These are phyloP conservation scores for Lanistes nyassanus DNA, from an alignment of 1,140 invertebrate genomes.

Conservation along the genomic window DNA sequence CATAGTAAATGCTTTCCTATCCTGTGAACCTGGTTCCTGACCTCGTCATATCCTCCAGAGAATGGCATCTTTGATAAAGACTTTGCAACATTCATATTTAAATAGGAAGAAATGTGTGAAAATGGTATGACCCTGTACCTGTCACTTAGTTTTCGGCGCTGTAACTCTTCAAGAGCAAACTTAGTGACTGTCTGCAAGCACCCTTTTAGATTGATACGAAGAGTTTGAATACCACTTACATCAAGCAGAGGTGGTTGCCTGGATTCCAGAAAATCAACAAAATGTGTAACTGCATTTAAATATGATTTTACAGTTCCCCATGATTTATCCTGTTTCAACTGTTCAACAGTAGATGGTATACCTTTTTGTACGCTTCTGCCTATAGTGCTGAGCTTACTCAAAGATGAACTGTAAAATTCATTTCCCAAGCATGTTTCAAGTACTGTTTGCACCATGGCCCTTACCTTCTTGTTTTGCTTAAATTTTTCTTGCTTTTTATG, in stretches of 20 bases:
- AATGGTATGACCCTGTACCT: neutral
- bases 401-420: neutral
- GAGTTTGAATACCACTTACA: neutral
- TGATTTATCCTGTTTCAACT: neutral
- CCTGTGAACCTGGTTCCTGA: neutral
- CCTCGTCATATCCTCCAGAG: neutral
- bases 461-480: slow-evolving; percentile 12
- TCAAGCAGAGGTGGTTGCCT: neutral
- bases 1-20: neutral
- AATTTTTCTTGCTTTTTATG: neutral
- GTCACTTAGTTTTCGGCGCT: slow-evolving; percentile 8
- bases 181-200: neutral
- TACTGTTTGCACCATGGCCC: neutral
- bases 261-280: slow-evolving; percentile 2
- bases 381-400: neutral
- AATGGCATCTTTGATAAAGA: neutral
- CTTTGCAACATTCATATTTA: neutral
- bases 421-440: neutral
- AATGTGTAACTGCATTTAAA: slow-evolving; percentile 1
- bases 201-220: slow-evolving; percentile 10
- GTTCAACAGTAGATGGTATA: neutral
- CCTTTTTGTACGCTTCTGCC: neutral
- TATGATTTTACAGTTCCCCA: slow-evolving; percentile 18
- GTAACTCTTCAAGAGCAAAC: neutral
- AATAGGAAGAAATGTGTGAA: neutral